Percentiles rank a stretch among this genome's conserved stretches.
Evolutionary conservation across 2,888 invertebrate species (phyloP).

Genomic region (Pristionchus arcanus): DNA sequence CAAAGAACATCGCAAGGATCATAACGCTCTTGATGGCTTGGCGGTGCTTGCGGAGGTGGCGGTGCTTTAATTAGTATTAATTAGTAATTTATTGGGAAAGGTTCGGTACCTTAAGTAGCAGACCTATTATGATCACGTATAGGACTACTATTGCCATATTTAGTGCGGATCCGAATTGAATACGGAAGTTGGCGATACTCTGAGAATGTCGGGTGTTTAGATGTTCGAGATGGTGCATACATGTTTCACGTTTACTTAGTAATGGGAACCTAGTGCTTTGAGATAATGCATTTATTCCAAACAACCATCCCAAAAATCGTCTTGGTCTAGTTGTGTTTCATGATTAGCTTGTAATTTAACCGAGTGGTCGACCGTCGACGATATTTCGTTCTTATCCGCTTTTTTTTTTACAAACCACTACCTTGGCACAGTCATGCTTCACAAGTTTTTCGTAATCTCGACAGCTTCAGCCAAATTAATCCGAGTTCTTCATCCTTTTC

Average conservation of each 20-base stretch:
- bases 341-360: no score
- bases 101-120: neutral
- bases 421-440: neutral
- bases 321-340: no score
- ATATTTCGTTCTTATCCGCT: no score
- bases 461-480: no score
- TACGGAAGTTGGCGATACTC: slow-evolving; percentile 17
- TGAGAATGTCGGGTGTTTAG: neutral
- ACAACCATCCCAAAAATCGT: no score
- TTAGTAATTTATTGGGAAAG: neutral
- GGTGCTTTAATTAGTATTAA: neutral
- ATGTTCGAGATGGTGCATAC: neutral
- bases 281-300: neutral
- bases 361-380: no score
- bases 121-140: neutral
- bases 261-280: neutral
- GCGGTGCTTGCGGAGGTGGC: neutral
- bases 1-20: slow-evolving; percentile 1
- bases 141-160: neutral
- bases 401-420: no score
- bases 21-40: slow-evolving; percentile 41
- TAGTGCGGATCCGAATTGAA: neutral
- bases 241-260: neutral
- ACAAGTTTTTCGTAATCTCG: neutral
- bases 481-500: no score